These are phyloP conservation scores for Thrips palmi DNA, from an alignment of 1,140 invertebrate genomes.

Conservation along the genomic window DNA sequence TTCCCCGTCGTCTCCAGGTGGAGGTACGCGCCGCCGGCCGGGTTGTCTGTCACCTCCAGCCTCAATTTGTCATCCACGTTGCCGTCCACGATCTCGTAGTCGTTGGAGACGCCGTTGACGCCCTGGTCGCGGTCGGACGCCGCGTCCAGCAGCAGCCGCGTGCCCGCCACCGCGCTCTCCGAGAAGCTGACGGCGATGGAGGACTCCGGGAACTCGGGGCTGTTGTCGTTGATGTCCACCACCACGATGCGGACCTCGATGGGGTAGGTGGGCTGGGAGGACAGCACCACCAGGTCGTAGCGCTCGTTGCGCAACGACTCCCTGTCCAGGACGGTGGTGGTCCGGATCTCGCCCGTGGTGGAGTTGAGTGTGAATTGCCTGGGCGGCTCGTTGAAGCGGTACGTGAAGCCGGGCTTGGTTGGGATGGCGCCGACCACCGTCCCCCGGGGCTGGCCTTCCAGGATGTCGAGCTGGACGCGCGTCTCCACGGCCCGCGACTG, in stretches of 20 bases:
- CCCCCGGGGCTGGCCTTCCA: constrained; percentile 63
- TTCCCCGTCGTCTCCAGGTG: constrained; percentile 79
- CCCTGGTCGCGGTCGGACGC: constrained; percentile 72
- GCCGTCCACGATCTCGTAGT: constrained; percentile 73
- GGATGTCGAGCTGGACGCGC: constrained; percentile 62
- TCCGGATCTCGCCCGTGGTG: constrained; percentile 62
- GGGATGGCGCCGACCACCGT: constrained; percentile 71
- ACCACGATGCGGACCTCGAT: constrained; percentile 78
- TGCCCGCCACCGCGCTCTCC: constrained; percentile 74
- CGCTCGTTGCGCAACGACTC: constrained; percentile 55
- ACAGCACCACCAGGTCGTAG: constrained; percentile 76
- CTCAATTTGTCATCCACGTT: constrained; percentile 76
- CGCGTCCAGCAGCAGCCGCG: constrained; percentile 66
- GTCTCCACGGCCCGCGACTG: constrained; percentile 73
- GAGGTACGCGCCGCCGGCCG: constrained; percentile 71
- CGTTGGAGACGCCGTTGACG: constrained; percentile 67
- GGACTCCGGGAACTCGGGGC: constrained; percentile 74
- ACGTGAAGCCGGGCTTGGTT: constrained; percentile 68
- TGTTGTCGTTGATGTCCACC: constrained; percentile 76
- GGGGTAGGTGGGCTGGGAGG: constrained; percentile 81
- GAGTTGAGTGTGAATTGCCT: constrained; percentile 64
- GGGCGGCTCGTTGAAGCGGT: constrained; percentile 78
- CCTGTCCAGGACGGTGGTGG: constrained; percentile 59
- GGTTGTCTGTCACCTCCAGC: constrained; percentile 69
- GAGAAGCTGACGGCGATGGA: constrained; percentile 72